Base-by-base conservation (phyloP, 1,140 invertebrate genomes). In the Polypedilum pembai region DNA sequence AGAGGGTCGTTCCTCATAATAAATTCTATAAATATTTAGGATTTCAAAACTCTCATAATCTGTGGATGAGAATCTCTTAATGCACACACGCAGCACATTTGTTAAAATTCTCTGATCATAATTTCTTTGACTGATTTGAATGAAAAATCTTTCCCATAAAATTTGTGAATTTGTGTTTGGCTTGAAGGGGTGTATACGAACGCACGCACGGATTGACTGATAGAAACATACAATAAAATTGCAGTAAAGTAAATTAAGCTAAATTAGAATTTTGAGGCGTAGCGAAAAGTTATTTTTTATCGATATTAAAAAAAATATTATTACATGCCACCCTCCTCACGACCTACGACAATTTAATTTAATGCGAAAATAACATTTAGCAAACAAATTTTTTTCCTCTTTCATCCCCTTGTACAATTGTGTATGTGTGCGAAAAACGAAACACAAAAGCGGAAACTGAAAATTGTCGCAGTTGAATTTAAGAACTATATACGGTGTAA, bases 11-110 rank as follows among this genome's bases (percentile, higher is more conserved):
- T 69, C 8, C 10, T 17, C 45, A 18, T 21, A 69, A 69, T 69
- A 69, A 69, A 69, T 69, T 69, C 65, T 18, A 69, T 69, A 69
- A 69, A 69, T 69, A 69, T 69, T 69, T 69, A 69, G 18, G 18
- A 69, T 69, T 18, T 20, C 65, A 69, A 18, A 45, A 45, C 15
- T 45, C 41, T 20, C 8, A 33, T 69, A 69, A 69, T 69, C 65
- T 69, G 65, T 7, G 20, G 18, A n/a, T 69, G 65, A 69, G 18
- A 69, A 69, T 69, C 65, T 69, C 65, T 69, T 56, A n/a, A 56
- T 8, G 45, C 45, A 15, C 45, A 56, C 45, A 56, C 12, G 10
- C 45, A 56, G 24, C 45, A 56, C 45, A 56, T 56, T 56, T 56
- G 7, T n/a, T 56, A 12, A 12, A 56, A 56, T 56, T 56, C 24